These are phyloP conservation scores for Anguilla rostrata DNA, from an alignment of 2,113 vertebrate species.

Conservation along the genomic window DNA sequence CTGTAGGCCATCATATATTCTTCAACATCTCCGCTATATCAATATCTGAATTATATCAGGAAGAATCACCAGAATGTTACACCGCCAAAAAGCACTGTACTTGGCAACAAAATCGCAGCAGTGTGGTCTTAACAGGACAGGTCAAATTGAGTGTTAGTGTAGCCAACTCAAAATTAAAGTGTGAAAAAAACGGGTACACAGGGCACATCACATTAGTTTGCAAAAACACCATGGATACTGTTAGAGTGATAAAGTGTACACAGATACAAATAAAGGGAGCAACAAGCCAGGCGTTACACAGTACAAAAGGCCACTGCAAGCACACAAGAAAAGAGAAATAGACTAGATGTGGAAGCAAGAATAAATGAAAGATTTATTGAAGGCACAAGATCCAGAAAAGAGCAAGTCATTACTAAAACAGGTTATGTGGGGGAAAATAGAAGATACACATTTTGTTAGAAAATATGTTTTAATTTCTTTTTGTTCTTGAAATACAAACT, in stretches of 20 bases:
- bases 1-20: too few species aligned
- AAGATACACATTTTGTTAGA: constrained; percentile 48
- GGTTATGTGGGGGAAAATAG: constrained; percentile 6
- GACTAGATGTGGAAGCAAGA: constrained; percentile 36
- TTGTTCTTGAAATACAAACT: constrained; percentile 49
- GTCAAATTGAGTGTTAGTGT: neutral
- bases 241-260: neutral
- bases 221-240: neutral
- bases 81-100: too few species aligned
- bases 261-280: neutral
- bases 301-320: neutral
- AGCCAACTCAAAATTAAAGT: neutral
- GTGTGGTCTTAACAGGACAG: too few species aligned
- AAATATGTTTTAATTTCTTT: constrained; percentile 57
- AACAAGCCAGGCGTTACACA: constrained; percentile 6
- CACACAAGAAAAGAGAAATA: constrained; percentile 2
- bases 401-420: constrained; percentile 37
- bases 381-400: constrained; percentile 43
- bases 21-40: too few species aligned
- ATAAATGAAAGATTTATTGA: constrained; percentile 51
- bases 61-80: too few species aligned
- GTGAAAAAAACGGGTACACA: neutral
- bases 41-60: too few species aligned
- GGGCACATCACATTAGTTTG: neutral
- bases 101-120: too few species aligned